Percentiles rank a stretch among this genome's conserved stretches.
phyloP scores from a whole-genome alignment of 2,888 invertebrate genomes.

The Sinohyriopsis cumingii region DNA sequence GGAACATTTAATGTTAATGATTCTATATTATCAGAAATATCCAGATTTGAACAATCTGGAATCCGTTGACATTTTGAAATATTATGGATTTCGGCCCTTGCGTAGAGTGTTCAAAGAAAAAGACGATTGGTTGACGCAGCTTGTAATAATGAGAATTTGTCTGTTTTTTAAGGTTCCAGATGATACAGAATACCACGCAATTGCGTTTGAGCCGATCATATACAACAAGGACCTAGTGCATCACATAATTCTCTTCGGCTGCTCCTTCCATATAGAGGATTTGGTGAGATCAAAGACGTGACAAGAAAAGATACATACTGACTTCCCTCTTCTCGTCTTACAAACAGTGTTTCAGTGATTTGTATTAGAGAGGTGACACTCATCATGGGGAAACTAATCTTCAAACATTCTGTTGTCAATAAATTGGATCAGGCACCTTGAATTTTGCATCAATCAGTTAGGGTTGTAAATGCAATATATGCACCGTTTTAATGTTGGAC shows the following conservation, averaged over 20 bases:
- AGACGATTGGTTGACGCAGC: no score
- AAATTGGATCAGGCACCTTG: neutral
- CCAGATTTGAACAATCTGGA: neutral
- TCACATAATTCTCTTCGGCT: constrained; percentile 61
- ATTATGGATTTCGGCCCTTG: no score
- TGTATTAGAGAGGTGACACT: no score
- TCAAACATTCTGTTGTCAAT: neutral
- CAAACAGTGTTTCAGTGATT: no score
- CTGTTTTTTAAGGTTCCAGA: constrained; percentile 36
- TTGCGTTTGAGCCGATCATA: constrained; percentile 57
- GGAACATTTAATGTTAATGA: no score
- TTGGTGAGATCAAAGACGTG: constrained; percentile 16
- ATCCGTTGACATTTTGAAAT: neutral
- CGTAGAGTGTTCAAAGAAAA: no score
- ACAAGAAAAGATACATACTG: no score
- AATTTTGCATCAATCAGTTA: neutral
- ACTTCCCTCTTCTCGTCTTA: no score
- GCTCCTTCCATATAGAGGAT: constrained; percentile 36
- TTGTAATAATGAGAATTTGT: neutral
- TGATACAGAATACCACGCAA: constrained; percentile 47
- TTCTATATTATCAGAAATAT: neutral
- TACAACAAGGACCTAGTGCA: constrained; percentile 55
- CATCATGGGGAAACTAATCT: neutral
- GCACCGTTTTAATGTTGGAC: no score
- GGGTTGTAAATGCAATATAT: neutral